Percentiles rank a stretch among this genome's conserved stretches.
Conservation (phyloP, 2,888 invertebrate genomes). For the Homarus gammarus region DNA sequence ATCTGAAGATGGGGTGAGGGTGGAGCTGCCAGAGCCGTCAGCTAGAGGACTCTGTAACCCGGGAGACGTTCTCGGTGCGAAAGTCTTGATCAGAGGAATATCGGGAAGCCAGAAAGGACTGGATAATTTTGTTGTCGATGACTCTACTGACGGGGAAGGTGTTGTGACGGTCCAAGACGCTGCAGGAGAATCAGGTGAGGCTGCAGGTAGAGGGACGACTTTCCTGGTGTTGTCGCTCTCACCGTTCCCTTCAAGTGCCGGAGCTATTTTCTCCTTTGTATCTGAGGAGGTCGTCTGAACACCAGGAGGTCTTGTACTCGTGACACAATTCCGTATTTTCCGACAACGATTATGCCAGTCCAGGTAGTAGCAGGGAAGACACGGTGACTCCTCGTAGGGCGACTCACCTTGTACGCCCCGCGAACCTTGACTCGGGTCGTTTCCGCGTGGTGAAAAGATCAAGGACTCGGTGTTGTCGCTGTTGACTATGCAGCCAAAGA, state of each 20-base stretch:
- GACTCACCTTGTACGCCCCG: not conserved
- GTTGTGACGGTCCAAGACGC: not conserved
- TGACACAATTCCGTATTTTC: not conserved
- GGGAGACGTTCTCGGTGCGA: not conserved
- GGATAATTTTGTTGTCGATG: not conserved
- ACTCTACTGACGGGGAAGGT: not conserved
- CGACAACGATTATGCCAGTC: constrained; percentile 2
- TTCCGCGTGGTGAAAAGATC: not conserved
- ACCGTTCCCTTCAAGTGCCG: too few species aligned
- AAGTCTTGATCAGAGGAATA: not conserved
- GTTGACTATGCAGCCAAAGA: constrained; percentile 6
- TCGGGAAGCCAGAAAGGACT: not conserved
- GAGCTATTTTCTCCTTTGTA: too few species aligned
- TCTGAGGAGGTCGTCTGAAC: not conserved
- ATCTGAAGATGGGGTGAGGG: not conserved
- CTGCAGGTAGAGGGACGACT: too few species aligned
- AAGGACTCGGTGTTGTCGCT: not conserved
- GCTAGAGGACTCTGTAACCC: not conserved
- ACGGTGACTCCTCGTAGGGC: not conserved
- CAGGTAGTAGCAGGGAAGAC: not conserved
- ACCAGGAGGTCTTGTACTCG: not conserved
- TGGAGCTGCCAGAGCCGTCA: not conserved
- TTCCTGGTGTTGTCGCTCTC: too few species aligned
- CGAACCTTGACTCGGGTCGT: not conserved
- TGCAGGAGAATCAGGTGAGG: not conserved